Evolutionary conservation across 2,797 vertebrate genomes (phyloP), one percentile per base, ranked within the genome.

Genomic region (Distichodus sexfasciatus): DNA sequence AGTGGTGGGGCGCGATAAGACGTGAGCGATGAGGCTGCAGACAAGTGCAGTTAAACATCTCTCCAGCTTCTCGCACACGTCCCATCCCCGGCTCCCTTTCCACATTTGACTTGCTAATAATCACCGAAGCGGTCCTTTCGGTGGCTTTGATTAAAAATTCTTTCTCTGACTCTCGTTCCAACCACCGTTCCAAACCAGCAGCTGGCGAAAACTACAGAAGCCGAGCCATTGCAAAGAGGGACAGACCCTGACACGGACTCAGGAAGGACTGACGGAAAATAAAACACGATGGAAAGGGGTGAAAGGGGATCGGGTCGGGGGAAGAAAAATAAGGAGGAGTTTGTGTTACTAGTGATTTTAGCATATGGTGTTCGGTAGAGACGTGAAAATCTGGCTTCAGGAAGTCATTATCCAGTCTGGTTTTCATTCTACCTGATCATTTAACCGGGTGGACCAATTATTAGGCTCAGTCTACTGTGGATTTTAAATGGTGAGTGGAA

Each of bases 21-120:
- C 28, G 10, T 4, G 50, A 62, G 17, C 41, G 26, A 60, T 48
- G 17, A 55, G 31, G 53, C 40, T 46, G 31, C 53, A 54, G 57
- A 62, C 54, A 29, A 67, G 43, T 38, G 26, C 26, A 9, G 28
- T 69, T 66, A 66, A 66, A 55, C 61, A 69, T 66, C 41, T 64
- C 11, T 9, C 46, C 48, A 31, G 55, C 17, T 44, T 28, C 41
- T 41, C 31, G 35, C 47, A 33, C 66, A 15, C 50, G 17, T 51
- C 31, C 29, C 21, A 31, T 29, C 53, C 53, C 61, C 47, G 8
- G 33, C 53, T 63, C 65, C 51, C 38, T n/a, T n/a, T 41, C 19
- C 50, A 40, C 14, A 79, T 77, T 75, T 71, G 59, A 71, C 77
- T 71, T 75, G 62, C 69, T 75, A 72, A 72, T 72, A 53, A 41